A percentile compares a stretch with the other conserved stretches of the same genome.
phyloP scores from a whole-genome alignment of 1,140 invertebrate species.

The Limonius californicus region DNA sequence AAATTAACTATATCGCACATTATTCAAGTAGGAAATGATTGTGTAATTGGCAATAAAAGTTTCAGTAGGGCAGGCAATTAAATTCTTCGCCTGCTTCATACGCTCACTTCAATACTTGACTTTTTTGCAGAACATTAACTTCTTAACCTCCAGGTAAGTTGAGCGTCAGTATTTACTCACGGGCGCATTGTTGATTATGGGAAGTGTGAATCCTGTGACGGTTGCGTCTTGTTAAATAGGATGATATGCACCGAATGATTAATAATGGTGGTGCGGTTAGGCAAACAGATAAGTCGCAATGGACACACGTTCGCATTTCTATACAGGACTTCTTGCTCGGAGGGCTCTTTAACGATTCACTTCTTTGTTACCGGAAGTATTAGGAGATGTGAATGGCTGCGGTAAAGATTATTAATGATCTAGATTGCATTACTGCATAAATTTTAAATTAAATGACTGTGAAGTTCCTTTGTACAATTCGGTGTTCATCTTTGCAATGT shows the following conservation, averaged over 20 bases:
- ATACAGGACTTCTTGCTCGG: constrained; percentile 21
- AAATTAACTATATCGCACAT: neutral
- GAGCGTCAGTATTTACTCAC: neutral
- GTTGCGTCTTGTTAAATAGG: constrained; percentile 36
- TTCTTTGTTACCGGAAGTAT: constrained; percentile 35
- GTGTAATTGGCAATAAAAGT: too few relatives aligned
- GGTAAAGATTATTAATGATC: constrained; percentile 37
- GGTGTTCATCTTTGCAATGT: constrained; percentile 6
- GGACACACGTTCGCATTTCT: constrained; percentile 22
- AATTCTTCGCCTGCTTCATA: too few relatives aligned
- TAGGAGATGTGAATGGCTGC: constrained; percentile 24
- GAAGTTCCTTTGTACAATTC: neutral
- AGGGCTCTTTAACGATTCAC: constrained; percentile 24
- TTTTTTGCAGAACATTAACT: too few relatives aligned
- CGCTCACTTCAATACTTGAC: too few relatives aligned
- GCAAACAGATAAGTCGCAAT: constrained; percentile 27
- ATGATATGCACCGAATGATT: constrained; percentile 37
- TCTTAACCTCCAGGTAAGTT: neutral
- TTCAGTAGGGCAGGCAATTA: too few relatives aligned
- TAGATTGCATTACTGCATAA: constrained; percentile 30
- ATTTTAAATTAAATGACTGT: constrained; percentile 26
- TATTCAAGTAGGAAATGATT: too few relatives aligned
- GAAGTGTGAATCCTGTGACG: constrained; percentile 26
- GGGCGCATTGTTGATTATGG: constrained; percentile 14
- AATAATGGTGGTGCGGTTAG: constrained; percentile 30